These are phyloP conservation scores for Oryzias curvinotus DNA, from an alignment of 2,113 vertebrate species.

Conservation along the genomic window DNA sequence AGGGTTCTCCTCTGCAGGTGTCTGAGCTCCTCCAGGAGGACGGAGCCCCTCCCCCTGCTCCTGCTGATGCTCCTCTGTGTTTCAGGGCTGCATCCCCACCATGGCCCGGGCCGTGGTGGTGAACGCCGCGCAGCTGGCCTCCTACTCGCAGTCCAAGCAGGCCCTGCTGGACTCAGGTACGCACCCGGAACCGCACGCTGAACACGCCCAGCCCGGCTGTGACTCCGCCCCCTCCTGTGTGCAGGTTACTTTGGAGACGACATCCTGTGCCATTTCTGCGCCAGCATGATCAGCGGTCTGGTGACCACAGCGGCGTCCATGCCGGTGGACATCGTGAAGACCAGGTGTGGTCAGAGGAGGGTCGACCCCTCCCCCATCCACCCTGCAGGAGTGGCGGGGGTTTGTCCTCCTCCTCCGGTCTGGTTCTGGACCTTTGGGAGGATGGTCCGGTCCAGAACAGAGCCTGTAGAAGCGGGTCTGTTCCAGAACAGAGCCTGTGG, in stretches of 20 bases:
- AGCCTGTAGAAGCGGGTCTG: too few species aligned
- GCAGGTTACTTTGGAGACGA: constrained; percentile 87
- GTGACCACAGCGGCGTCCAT: constrained; percentile 94
- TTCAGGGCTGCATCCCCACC: constrained; percentile 87
- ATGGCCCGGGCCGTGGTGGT: constrained; percentile 90
- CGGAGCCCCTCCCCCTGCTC: too few species aligned
- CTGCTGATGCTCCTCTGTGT: background rate
- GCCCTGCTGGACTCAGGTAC: constrained; percentile 85
- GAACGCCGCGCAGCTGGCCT: constrained; percentile 89
- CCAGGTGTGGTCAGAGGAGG: constrained; percentile 74
- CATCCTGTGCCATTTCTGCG: constrained; percentile 89
- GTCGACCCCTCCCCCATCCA: too few species aligned
- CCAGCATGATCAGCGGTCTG: constrained; percentile 94
- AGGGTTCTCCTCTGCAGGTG: too few species aligned
- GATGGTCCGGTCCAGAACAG: too few species aligned
- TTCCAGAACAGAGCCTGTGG: background rate
- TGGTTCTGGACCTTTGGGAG: too few species aligned
- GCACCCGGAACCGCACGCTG: too few species aligned
- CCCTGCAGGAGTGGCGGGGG: too few species aligned
- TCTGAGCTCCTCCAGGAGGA: background rate
- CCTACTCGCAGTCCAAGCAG: constrained; percentile 91
- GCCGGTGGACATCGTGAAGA: constrained; percentile 95
- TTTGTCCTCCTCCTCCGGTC: too few species aligned
- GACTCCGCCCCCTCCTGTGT: background rate
- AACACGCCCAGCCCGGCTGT: too few species aligned